A percentile compares a stretch with the other conserved stretches of the same genome.
These are phyloP conservation scores for Dreissena rostriformis DNA, from an alignment of 1,140 invertebrate genomes.

Conservation along the genomic window DNA sequence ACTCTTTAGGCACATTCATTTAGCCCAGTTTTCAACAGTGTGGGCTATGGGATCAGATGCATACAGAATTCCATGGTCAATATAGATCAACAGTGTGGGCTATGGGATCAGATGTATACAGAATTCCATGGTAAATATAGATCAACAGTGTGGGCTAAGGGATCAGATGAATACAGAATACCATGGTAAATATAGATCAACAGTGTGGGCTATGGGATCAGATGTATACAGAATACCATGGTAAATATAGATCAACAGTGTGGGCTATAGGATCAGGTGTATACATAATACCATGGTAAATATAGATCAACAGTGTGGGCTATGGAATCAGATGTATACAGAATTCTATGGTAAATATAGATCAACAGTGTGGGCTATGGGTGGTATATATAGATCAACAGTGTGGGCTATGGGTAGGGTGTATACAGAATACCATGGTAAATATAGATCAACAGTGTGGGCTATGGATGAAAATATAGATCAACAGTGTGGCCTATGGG, in stretches of 20 bases:
- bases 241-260: slow-evolving; percentile 58
- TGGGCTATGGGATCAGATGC: slow-evolving; percentile 57
- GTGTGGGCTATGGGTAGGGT: too few species aligned
- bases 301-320: slow-evolving; percentile 67
- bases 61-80: too few species aligned
- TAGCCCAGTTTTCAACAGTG: too few species aligned
- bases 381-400: too few species aligned
- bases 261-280: slow-evolving; percentile 65
- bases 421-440: background rate
- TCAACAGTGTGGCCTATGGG: background rate
- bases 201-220: slow-evolving; percentile 57
- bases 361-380: too few species aligned
- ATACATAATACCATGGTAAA: slow-evolving; percentile 69
- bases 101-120: slow-evolving; percentile 23
- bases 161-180: slow-evolving; percentile 70
- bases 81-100: background rate
- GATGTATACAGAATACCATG: slow-evolving; percentile 70
- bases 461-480: too few species aligned
- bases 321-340: slow-evolving; percentile 75
- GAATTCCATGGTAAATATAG: slow-evolving; percentile 64
- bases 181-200: slow-evolving; percentile 59
- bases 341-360: slow-evolving; percentile 69
- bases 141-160: slow-evolving; percentile 49
- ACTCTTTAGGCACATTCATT: too few species aligned
- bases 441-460: background rate